Base-by-base conservation (phyloP, 2,113 vertebrate genomes). In the Rhinopomastus cyanomelas region DNA sequence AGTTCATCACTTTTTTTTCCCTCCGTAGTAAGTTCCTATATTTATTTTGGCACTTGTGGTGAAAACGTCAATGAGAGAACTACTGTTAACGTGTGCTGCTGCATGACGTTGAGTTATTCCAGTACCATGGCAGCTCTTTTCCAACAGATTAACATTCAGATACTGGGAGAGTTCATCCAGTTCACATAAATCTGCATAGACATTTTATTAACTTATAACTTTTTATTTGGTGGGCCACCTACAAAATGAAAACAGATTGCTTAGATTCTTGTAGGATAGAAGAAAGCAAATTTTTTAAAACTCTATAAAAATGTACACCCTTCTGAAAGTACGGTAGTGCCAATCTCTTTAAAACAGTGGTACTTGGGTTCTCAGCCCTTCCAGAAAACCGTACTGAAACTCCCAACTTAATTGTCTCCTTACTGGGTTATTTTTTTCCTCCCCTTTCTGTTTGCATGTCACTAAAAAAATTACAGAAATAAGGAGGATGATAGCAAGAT, bases 71-170 rank as follows among this genome's bases (percentile, higher is more conserved):
- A 23, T 81, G 90, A 88, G 89, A 94, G 60, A 64, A 82, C 85
- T 67, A 56, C 81, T 84, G 85, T 74, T 57, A 23, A 37, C 12
- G 20, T 77, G 52, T 67, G 49, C 55, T 23, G 30, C 75, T 56
- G 53, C 34, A 92, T 32, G 81, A 87, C 1, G 5, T 74, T 92
- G 96, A 84, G 96, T 78, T 97, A 95, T 90, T 95, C 96, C 92
- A 93, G 94, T 93, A 60, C 94, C 94, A 74, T 16, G 3, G 95
- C 92, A 91, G 95, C 93, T 96, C 72, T 96, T 98, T 96, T 94
- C 93, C 93, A 94, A 91, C 94, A 97, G 85, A 96, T 96, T 96
- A 97, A 95, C 94, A 93, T 96, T 85, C 86, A 78, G 88, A 79
- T 81, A 88, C 37, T 64, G 53, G 72, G 52, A 82, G 55, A 90